Conservation (phyloP, 2,113 vertebrate genomes). For the Paradisaea rubra region DNA sequence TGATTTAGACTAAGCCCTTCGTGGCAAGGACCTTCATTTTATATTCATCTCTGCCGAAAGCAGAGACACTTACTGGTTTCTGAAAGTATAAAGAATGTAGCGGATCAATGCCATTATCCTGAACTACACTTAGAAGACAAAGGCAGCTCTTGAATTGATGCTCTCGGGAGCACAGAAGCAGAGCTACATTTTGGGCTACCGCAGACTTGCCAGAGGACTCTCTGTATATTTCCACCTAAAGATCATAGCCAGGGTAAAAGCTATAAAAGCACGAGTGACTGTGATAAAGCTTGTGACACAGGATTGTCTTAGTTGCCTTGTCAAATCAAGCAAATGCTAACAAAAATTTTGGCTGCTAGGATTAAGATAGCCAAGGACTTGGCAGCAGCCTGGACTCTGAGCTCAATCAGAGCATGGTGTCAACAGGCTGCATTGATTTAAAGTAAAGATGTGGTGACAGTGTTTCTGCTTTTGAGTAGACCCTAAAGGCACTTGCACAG, state of each 20-base stretch:
- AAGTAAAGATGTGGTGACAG: neutral
- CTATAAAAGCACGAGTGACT: neutral
- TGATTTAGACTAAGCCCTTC: slow-evolving; percentile 9
- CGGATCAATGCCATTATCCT: slow-evolving; percentile 17
- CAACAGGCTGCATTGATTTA: neutral
- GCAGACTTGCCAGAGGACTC: neutral
- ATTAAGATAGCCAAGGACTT: neutral
- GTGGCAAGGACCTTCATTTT: neutral
- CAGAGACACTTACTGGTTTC: neutral
- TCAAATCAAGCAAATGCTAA: neutral
- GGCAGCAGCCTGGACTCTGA: neutral
- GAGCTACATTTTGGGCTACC: neutral
- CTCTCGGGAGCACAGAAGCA: neutral
- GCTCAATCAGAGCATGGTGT: neutral
- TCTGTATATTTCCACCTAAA: neutral
- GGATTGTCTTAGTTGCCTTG: neutral
- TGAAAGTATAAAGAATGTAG: slow-evolving; percentile 11
- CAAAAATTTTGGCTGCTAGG: neutral
- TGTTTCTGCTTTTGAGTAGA: neutral
- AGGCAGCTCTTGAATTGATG: neutral
- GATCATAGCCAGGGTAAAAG: neutral
- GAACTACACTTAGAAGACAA: slow-evolving; percentile 6
- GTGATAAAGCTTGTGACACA: neutral
- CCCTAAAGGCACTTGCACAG: neutral
- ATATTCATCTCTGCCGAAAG: neutral